Evolutionary conservation across 2,113 vertebrate species (phyloP).

Genomic region (Condylura cristata): DNA sequence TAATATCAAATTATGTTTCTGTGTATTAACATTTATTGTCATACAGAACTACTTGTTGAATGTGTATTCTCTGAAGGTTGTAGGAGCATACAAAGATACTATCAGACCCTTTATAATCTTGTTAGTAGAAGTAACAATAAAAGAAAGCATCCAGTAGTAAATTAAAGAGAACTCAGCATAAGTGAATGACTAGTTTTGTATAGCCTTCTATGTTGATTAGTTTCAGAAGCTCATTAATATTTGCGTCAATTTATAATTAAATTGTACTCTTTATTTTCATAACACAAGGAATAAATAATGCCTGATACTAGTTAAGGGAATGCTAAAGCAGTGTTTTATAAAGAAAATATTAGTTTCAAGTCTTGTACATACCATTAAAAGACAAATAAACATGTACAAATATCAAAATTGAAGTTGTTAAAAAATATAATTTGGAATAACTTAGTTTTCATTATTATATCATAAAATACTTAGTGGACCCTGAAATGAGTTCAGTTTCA

Average conservation of each 20-base stretch:
- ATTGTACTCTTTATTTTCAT: not conserved
- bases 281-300: not conserved
- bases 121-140: not conserved
- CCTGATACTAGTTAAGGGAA: not conserved
- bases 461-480: slow-evolving; percentile 60
- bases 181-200: not conserved
- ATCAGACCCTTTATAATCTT: not conserved
- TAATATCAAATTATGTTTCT: not conserved
- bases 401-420: slow-evolving; percentile 50
- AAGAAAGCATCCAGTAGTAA: not conserved
- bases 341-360: slow-evolving; percentile 5
- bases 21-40: not conserved
- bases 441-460: slow-evolving; percentile 47
- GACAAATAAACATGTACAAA: slow-evolving; percentile 27
- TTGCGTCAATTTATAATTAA: slow-evolving; percentile 7
- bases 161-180: not conserved
- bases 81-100: not conserved
- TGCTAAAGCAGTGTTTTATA: not conserved
- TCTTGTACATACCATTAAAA: not conserved
- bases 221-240: not conserved
- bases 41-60: not conserved
- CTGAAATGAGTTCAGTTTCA: slow-evolving; percentile 57
- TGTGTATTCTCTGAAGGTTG: not conserved
- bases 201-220: not conserved
- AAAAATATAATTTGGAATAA: slow-evolving; percentile 49